phyloP scores from a whole-genome alignment of 1,140 invertebrate species.

The Whitmania pigra region DNA sequence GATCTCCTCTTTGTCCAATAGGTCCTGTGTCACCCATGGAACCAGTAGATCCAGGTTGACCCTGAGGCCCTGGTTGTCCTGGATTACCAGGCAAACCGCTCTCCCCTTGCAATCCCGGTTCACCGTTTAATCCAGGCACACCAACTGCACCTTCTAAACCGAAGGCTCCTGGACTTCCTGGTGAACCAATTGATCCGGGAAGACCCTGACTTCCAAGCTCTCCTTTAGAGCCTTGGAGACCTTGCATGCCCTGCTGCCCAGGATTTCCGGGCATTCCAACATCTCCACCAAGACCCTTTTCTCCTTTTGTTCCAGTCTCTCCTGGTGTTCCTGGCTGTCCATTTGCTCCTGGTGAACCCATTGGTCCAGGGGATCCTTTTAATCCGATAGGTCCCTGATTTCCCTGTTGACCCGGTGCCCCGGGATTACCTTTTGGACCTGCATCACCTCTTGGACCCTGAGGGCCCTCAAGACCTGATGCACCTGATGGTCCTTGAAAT shows the following conservation, averaged over 20 bases:
- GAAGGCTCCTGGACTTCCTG: slow-evolving; percentile 35
- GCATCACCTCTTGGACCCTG: background rate
- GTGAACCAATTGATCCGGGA: slow-evolving; percentile 35
- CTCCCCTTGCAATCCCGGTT: slow-evolving; percentile 36
- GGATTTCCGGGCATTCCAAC: slow-evolving; percentile 19
- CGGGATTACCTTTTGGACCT: slow-evolving; percentile 5
- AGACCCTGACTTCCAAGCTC: slow-evolving; percentile 36
- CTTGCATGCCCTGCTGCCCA: slow-evolving; percentile 16
- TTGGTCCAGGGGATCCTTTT: slow-evolving; percentile 22
- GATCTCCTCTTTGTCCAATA: slow-evolving; percentile 12
- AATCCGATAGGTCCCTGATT: slow-evolving; percentile 18
- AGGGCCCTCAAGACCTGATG: slow-evolving; percentile 19
- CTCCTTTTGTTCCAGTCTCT: slow-evolving; percentile 20
- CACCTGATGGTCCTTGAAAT: slow-evolving; percentile 23
- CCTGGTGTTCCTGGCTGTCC: slow-evolving; percentile 23
- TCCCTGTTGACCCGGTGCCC: slow-evolving; percentile 5
- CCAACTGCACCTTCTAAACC: slow-evolving; percentile 38
- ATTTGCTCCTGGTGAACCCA: slow-evolving; percentile 22
- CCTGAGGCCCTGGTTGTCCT: slow-evolving; percentile 47
- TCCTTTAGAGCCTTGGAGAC: slow-evolving; percentile 34
- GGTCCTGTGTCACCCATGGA: slow-evolving; percentile 45
- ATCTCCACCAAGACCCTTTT: slow-evolving; percentile 20
- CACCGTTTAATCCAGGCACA: slow-evolving; percentile 36
- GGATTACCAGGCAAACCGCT: slow-evolving; percentile 36
- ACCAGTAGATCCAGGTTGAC: slow-evolving; percentile 59